These are phyloP conservation scores for Uropsilus gracilis DNA, from an alignment of 2,113 vertebrate genomes.

Conservation along the genomic window DNA sequence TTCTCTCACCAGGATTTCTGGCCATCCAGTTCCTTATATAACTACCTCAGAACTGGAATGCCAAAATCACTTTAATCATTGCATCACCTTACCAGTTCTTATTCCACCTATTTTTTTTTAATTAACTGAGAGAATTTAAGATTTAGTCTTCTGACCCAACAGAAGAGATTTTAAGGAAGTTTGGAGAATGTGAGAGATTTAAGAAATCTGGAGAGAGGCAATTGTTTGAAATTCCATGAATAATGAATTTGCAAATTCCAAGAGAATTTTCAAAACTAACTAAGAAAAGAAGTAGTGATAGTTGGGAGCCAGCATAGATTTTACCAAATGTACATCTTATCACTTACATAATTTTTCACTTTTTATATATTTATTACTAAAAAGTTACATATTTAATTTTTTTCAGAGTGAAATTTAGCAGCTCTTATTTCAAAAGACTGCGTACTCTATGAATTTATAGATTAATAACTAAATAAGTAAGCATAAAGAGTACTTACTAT, in stretches of 20 bases:
- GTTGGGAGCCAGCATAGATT: background rate
- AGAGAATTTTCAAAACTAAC: background rate
- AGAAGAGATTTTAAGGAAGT: background rate
- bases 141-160: background rate
- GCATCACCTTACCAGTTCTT: background rate
- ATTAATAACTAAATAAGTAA: constrained; percentile 7
- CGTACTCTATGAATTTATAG: background rate
- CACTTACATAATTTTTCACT: background rate
- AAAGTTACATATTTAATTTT: background rate
- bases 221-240: background rate
- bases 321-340: background rate
- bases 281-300: constrained; percentile 1
- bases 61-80: background rate
- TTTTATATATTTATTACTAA: background rate
- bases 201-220: background rate
- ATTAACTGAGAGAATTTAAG: background rate
- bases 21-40: too few relatives aligned
- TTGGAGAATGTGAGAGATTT: background rate
- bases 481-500: constrained; percentile 20
- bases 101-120: background rate
- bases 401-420: background rate
- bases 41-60: background rate
- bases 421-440: background rate
- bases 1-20: background rate
- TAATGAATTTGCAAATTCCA: background rate